phyloP scores from a whole-genome alignment of 2,797 vertebrate genomes.

The Pelodytes ibericus region DNA sequence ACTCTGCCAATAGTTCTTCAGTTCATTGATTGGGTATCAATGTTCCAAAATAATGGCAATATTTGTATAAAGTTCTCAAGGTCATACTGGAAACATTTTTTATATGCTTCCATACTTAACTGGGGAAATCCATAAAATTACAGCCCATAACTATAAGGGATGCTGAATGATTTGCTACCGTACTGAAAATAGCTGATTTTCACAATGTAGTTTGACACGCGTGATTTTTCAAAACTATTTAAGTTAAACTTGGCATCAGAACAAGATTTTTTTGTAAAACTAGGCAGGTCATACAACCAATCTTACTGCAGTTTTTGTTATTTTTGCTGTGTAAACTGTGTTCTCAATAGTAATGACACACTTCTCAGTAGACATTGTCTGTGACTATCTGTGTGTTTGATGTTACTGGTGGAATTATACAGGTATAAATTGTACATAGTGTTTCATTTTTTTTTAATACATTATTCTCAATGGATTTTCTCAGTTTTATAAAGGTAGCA shows the following conservation, averaged over 20 bases:
- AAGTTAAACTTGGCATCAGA: conserved; percentile 44
- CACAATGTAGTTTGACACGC: conserved; percentile 41
- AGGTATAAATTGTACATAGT: no score
- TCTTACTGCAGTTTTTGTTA: conserved; percentile 34
- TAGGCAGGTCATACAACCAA: conserved; percentile 39
- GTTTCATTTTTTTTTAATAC: no score
- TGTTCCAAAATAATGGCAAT: not conserved
- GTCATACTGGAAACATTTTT: not conserved
- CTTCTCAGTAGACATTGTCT: no score
- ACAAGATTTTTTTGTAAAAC: conserved; percentile 33
- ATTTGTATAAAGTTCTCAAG: not conserved
- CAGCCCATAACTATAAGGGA: conserved; percentile 41
- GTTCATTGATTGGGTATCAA: not conserved
- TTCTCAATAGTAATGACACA: no score
- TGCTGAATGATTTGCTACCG: conserved; percentile 48
- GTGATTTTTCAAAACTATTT: conserved; percentile 45
- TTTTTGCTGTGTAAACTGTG: conserved; percentile 27
- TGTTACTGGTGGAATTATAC: no score
- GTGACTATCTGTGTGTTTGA: no score
- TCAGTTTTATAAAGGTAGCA: no score
- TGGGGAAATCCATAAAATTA: conserved; percentile 39
- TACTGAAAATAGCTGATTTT: conserved; percentile 31
- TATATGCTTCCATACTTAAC: conserved; percentile 30
- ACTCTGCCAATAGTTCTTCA: no score
- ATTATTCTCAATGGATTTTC: no score